A percentile compares a stretch with the other conserved stretches of the same genome.
phyloP scores from a whole-genome alignment of 2,797 vertebrate species.

The Apogon hyalosoma region DNA sequence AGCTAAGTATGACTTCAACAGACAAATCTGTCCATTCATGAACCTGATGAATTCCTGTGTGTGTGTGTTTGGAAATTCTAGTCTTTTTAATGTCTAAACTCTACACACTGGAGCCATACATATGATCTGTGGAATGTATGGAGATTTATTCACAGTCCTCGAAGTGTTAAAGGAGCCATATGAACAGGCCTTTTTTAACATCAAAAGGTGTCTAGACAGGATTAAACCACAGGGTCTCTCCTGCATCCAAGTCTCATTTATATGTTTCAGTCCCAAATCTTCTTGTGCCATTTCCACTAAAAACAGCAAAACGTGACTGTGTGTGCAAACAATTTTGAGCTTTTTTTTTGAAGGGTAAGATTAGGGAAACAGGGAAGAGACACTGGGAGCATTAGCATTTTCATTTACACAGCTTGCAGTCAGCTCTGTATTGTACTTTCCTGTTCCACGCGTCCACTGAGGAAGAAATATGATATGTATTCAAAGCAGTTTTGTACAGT shows the following conservation, averaged over 20 bases:
- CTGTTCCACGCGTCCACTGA: no score
- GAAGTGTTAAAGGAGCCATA: constrained; percentile 15
- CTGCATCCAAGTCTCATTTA: constrained; percentile 9
- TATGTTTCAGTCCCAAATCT: constrained; percentile 4
- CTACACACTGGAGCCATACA: constrained; percentile 11
- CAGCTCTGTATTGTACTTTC: background rate
- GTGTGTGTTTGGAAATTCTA: constrained; percentile 14
- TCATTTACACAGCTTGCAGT: constrained; percentile 6
- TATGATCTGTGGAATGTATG: constrained; percentile 27
- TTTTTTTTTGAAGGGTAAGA: background rate
- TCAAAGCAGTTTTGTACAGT: background rate
- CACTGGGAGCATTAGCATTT: background rate
- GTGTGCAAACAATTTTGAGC: background rate
- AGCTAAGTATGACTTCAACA: constrained; percentile 18
- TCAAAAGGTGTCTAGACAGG: constrained; percentile 43
- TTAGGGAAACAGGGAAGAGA: background rate
- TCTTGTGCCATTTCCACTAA: background rate
- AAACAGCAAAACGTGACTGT: constrained; percentile 18
- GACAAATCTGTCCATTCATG: constrained; percentile 51
- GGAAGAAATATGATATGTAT: background rate
- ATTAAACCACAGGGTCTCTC: constrained; percentile 31
- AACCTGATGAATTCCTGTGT: constrained; percentile 20
- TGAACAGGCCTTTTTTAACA: constrained; percentile 10
- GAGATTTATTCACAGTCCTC: constrained; percentile 19
- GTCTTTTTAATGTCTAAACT: constrained; percentile 9